Evolutionary conservation across 2,888 invertebrate genomes (phyloP).

Genomic region (Polyommatus iphigenia): DNA sequence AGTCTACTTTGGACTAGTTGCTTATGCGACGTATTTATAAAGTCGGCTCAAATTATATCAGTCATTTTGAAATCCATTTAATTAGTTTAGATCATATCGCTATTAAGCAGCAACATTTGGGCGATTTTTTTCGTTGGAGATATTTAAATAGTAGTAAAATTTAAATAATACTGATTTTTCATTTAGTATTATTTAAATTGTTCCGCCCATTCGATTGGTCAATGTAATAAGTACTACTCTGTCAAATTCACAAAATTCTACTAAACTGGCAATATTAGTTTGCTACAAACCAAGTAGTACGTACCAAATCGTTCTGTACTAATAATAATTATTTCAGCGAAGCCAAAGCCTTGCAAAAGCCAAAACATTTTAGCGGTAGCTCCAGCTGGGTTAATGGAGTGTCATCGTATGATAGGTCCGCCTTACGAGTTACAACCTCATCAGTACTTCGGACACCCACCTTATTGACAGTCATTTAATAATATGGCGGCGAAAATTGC

Average conservation of each 20-base stretch:
- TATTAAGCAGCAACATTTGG: no score
- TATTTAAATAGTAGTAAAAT: no score
- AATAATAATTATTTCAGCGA: slow-evolving; percentile 25
- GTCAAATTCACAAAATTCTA: neutral
- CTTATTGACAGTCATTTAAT: slow-evolving; percentile 63
- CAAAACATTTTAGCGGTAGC: slow-evolving; percentile 65
- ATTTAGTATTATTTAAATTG: neutral
- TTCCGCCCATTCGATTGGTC: neutral
- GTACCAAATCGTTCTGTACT: slow-evolving; percentile 3
- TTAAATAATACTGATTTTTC: neutral
- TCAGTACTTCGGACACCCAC: slow-evolving; percentile 57
- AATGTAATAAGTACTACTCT: neutral
- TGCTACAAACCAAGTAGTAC: neutral
- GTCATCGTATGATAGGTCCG: slow-evolving; percentile 73
- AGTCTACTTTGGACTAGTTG: neutral
- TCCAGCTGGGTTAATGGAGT: slow-evolving; percentile 71
- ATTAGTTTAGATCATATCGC: no score
- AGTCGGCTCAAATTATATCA: no score
- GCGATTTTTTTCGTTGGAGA: no score
- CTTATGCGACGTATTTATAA: neutral
- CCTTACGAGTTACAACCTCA: slow-evolving; percentile 61
- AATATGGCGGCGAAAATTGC: slow-evolving; percentile 46
- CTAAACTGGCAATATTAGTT: neutral
- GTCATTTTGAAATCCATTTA: no score
- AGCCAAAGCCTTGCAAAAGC: slow-evolving; percentile 39